Base-by-base conservation (phyloP, 2,797 vertebrate species). In the Rhinella marina region DNA sequence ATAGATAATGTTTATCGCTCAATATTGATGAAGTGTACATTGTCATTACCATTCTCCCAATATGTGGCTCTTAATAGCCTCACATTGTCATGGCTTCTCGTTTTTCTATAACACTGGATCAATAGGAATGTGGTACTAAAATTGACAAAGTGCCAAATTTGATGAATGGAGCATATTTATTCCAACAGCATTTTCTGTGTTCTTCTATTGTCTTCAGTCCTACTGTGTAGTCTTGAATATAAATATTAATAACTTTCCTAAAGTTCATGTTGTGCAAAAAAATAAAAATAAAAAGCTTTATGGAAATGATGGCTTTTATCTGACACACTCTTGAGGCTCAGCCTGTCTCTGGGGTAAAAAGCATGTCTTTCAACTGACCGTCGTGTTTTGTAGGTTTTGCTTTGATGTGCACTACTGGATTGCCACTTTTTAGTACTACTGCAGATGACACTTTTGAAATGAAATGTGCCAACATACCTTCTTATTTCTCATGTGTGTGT, bases 181-280 rank as follows among this genome's bases (percentile, higher is more conserved):
- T 78, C 3, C 14, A 27, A 54, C 68, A 48, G 12, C 21, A 54
- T 54, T 16, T 68, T 52, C 25, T 66, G 61, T 54, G 16, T 50
- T 72, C 19, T 76, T 21, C 32, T 87, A 7, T 61, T 59, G 2
- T 75, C 11, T 72, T 57, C 52, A n/a, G 17, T 17, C 41, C 48
- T 64, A 32, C 57, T 41, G 61, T 57, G 21, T 57, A 41, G 19
- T 21, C 50, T 27, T 68, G 21, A 78, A 68, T 21, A 87, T 77
- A 29, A 82, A 82, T 82, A 66, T 82, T 62, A 87, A 77, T n/a
- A 75, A 76, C 21, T 54, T 12, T 64, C 14, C 13, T 57, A 52
- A 50, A 79, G 23, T 79, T 29, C 19, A 32, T 61, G 10, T 48
- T 56, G 41, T n/a, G 41, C 10, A 11, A 29, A 70, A 41, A 17